phyloP scores from a whole-genome alignment of 2,113 vertebrate genomes.

The Bothrops jararaca region DNA sequence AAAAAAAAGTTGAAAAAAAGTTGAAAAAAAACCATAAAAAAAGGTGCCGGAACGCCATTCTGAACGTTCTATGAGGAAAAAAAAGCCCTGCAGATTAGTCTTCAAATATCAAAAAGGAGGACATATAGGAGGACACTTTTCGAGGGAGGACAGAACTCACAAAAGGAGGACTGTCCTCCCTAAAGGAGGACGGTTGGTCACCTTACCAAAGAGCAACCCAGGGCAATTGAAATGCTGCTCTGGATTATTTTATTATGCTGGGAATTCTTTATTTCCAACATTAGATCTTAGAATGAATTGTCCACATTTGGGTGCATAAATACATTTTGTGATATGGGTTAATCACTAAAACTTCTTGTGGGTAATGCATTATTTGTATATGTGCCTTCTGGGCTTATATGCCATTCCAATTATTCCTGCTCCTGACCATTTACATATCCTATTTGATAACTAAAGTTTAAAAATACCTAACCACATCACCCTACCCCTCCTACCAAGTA shows the following conservation, averaged over 20 bases:
- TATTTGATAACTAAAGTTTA: neutral
- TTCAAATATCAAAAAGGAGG: too few relatives aligned
- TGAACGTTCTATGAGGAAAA: too few relatives aligned
- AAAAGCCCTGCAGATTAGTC: too few relatives aligned
- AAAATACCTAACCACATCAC: neutral
- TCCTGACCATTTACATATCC: neutral
- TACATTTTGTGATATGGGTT: neutral
- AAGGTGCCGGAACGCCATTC: too few relatives aligned
- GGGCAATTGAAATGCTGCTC: neutral
- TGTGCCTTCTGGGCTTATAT: neutral
- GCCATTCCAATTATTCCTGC: neutral
- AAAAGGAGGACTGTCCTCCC: too few relatives aligned
- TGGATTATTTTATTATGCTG: neutral
- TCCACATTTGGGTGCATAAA: neutral
- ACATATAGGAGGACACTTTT: too few relatives aligned
- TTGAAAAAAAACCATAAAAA: too few relatives aligned
- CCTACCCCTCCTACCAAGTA: neutral
- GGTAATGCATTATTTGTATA: neutral
- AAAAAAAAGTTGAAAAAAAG: too few relatives aligned
- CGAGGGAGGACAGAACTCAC: too few relatives aligned
- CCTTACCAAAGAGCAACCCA: neutral
- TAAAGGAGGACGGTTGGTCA: too few relatives aligned
- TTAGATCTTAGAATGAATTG: neutral
- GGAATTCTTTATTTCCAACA: neutral
- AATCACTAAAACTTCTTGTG: neutral